These are phyloP conservation scores for Natator depressus DNA, from an alignment of 2,113 vertebrate species.

Conservation along the genomic window DNA sequence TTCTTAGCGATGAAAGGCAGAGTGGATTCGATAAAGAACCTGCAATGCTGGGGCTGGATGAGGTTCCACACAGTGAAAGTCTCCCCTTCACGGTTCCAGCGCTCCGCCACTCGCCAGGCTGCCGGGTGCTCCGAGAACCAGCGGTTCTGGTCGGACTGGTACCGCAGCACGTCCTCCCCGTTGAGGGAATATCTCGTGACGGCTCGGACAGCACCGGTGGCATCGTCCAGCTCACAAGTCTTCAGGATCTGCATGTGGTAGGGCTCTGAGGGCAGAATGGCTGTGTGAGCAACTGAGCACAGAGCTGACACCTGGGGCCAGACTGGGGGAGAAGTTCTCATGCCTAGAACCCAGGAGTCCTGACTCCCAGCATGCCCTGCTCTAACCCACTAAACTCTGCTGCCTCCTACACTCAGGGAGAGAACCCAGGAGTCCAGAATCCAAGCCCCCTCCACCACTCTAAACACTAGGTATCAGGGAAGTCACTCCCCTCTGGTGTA, in stretches of 20 bases:
- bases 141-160: not conserved
- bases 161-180: not conserved
- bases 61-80: rapidly evolving
- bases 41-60: not conserved
- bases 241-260: not conserved
- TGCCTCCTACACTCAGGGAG: too few relatives aligned
- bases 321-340: not conserved
- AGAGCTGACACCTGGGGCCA: not conserved
- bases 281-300: not conserved
- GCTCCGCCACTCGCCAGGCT: not conserved
- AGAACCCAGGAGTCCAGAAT: too few relatives aligned
- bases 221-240: not conserved
- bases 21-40: not conserved
- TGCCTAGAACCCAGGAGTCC: too few relatives aligned
- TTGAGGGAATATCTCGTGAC: not conserved
- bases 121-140: not conserved
- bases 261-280: not conserved
- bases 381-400: too few relatives aligned
- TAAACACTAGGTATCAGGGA: not conserved
- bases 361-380: too few relatives aligned
- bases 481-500: not conserved
- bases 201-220: not conserved
- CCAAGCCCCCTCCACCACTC: too few relatives aligned
- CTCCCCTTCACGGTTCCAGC: not conserved
- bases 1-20: not conserved